Evolutionary conservation across 2,113 vertebrate genomes (phyloP), one percentile per base, ranked within the genome.

Genomic region (Rhinichthys klamathensis): DNA sequence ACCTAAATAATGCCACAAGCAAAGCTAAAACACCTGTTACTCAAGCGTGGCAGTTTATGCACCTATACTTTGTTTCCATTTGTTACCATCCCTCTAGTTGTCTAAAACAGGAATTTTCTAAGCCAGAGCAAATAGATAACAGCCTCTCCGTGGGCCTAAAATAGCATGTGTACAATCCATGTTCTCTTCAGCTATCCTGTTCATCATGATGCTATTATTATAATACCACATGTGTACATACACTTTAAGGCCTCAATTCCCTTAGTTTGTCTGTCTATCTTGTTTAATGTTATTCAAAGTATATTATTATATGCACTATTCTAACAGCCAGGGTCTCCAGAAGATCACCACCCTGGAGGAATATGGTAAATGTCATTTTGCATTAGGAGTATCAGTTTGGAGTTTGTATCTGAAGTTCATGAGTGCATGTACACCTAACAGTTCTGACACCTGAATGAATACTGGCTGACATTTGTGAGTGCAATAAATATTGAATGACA

Each of bases 271-370:
- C 16, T 46, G 12, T 9, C n/a, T 69, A 49, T 69, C 13, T 15
- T 51, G 41, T 60, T 75, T n/a, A 41, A 10, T 60, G 18, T 44
- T 32, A 84, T 63, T 74, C 10, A 23, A 84, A 60, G n/a, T 18
- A 61, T 1, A 78, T 27, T 56, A 32, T 67, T 27, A 23, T 75
- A 85, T 91, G 74, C 89, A 61, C 13, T 85, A 2, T 80, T 88
- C 35, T 91, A 91, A 38, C 90, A 94, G 94, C 90, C 91, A 70
- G 92, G 92, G 0, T 93, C 92, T 44, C 90, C 92, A 84, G 94
- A 94, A 38, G 93, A 92, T 87, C 84, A 91, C 79, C 93, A 94
- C 86, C 92, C 90, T n/a, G 94, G 94, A 81, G 94, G 94, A 90
- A 89, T 94, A 44, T 94, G 93, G 93, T 95, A 92, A 93, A 86